A percentile compares a stretch with the other conserved stretches of the same genome.
These are phyloP conservation scores for Leuciscus waleckii DNA, from an alignment of 2,797 vertebrate genomes.

Conservation along the genomic window DNA sequence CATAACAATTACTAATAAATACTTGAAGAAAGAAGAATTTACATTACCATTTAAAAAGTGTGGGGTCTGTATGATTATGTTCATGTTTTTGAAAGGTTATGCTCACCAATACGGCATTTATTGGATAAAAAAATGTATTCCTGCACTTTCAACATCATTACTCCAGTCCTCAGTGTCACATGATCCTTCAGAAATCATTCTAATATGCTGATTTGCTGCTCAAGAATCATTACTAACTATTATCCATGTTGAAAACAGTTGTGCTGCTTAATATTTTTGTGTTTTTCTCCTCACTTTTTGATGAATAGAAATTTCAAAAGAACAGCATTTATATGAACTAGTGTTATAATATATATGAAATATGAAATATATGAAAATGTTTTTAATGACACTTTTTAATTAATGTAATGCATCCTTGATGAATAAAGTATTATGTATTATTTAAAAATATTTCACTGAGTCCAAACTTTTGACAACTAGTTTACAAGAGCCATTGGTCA, in stretches of 20 bases:
- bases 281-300: neutral
- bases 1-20: neutral
- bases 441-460: neutral
- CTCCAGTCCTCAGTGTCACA: neutral
- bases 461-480: neutral
- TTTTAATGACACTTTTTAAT: neutral
- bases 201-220: neutral
- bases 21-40: no score
- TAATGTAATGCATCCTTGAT: neutral
- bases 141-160: neutral
- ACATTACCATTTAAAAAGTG: neutral
- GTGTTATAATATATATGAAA: no score
- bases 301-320: neutral
- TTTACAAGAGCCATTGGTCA: neutral
- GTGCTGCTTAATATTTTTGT: neutral
- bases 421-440: neutral
- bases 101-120: neutral
- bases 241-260: neutral
- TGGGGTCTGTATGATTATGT: neutral
- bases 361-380: no score
- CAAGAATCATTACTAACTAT: no score
- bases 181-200: neutral
- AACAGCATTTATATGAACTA: neutral
- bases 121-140: neutral
- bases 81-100: neutral